A percentile compares a stretch with the other conserved stretches of the same genome.
phyloP scores from a whole-genome alignment of 2,888 invertebrate species.

The Ichneumoninae sp. region DNA sequence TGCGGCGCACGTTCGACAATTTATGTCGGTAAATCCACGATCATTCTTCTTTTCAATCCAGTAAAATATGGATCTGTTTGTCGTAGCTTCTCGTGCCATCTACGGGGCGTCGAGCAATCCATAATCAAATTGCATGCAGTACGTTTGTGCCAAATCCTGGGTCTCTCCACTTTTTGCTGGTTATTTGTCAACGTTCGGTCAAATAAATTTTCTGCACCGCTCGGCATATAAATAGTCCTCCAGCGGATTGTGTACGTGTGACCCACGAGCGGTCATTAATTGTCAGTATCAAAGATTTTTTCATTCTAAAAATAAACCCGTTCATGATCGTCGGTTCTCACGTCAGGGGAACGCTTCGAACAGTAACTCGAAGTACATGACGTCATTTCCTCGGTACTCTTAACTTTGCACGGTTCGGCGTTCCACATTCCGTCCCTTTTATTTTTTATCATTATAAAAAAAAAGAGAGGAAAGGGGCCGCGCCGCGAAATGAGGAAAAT shows the following conservation, averaged over 20 bases:
- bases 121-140: slow-evolving; percentile 20
- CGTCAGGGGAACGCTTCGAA: background rate
- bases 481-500: slow-evolving; percentile 53
- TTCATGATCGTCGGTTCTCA: background rate
- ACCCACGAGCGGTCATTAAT: background rate
- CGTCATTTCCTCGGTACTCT: background rate
- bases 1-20: background rate
- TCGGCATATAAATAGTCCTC: background rate
- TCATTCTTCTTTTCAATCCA: slow-evolving; percentile 13
- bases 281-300: background rate
- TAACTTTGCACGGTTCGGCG: slow-evolving; percentile 13
- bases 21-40: slow-evolving; percentile 8
- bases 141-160: slow-evolving; percentile 9
- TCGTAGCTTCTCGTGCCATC: slow-evolving; percentile 4
- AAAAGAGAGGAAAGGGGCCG: slow-evolving; percentile 28
- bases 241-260: background rate
- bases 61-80: slow-evolving; percentile 20
- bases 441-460: slow-evolving; percentile 43
- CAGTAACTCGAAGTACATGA: background rate
- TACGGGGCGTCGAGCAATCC: slow-evolving; percentile 6
- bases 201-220: background rate
- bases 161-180: background rate
- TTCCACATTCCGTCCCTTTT: slow-evolving; percentile 28
- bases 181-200: background rate
- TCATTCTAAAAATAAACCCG: background rate